Evolutionary conservation across 2,113 vertebrate species (phyloP).

Genomic region (Tamias sibiricus): DNA sequence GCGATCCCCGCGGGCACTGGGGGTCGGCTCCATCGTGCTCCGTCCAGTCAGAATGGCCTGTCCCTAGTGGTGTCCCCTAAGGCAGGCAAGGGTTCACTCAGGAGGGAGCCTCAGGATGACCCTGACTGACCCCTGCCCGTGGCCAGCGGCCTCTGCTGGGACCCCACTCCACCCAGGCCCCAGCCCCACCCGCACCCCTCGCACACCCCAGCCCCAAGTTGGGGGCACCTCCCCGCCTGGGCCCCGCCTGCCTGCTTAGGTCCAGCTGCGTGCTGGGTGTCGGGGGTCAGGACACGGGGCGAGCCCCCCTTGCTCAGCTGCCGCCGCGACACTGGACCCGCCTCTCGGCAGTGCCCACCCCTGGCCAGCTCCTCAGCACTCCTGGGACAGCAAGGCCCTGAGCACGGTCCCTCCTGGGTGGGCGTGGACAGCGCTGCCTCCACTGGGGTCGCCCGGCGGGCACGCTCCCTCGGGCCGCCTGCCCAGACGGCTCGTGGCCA

Average conservation of each 20-base stretch:
- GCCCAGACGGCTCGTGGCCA: background rate
- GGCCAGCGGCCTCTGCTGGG: background rate
- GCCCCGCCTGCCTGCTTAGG: background rate
- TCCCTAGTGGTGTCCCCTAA: background rate
- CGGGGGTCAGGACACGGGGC: background rate
- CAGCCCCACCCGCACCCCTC: too few species aligned
- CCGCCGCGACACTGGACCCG: background rate
- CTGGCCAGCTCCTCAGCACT: background rate
- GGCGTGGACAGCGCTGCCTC: too few species aligned
- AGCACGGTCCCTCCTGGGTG: background rate
- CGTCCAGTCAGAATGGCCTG: accelerated
- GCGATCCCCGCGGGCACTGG: accelerated
- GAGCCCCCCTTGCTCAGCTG: background rate
- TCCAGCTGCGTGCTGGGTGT: background rate
- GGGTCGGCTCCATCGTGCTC: accelerated
- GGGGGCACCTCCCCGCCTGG: background rate
- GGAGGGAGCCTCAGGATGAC: background rate
- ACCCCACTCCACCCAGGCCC: background rate
- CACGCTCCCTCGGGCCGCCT: background rate
- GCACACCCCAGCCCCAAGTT: background rate
- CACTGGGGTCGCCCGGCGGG: background rate
- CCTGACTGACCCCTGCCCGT: accelerated
- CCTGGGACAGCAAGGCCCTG: background rate
- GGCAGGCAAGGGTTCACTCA: background rate
- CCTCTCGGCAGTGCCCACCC: background rate